Evolutionary conservation across 2,113 vertebrate genomes (phyloP).

Genomic region (Xerus inauris): DNA sequence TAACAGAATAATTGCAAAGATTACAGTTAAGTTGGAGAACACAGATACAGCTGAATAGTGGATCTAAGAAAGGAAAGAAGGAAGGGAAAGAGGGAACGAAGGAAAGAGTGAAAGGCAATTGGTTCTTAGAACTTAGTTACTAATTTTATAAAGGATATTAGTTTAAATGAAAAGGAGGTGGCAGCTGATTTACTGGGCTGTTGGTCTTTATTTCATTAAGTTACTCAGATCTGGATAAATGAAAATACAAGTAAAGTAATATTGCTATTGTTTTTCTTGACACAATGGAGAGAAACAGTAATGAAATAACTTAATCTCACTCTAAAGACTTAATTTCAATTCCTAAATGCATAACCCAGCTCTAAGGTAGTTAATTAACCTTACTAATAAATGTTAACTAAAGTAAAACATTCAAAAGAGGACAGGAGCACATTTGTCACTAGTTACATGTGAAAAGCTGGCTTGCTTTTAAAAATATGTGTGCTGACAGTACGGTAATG

Average conservation of each 20-base stretch:
- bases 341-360: background rate
- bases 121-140: background rate
- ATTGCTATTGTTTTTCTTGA: background rate
- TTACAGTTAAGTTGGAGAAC: background rate
- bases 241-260: conserved; percentile 32
- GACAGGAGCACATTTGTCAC: background rate
- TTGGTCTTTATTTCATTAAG: conserved; percentile 42
- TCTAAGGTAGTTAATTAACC: background rate
- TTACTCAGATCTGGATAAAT: background rate
- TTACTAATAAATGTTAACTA: background rate
- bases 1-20: background rate
- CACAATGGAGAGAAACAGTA: conserved; percentile 19
- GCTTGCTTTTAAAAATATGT: background rate
- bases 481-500: conserved; percentile 22
- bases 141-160: conserved; percentile 37
- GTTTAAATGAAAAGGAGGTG: conserved; percentile 44
- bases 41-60: background rate
- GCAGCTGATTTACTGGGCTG: background rate
- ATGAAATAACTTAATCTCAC: conserved; percentile 23
- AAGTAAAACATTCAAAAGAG: background rate
- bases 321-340: conserved; percentile 19
- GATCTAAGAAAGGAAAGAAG: background rate
- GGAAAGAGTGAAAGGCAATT: background rate
- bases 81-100: background rate
- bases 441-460: background rate